Percentiles rank a stretch among this genome's conserved stretches.
Evolutionary conservation across 2,797 vertebrate genomes (phyloP).

Genomic region (Myotis daubentonii): DNA sequence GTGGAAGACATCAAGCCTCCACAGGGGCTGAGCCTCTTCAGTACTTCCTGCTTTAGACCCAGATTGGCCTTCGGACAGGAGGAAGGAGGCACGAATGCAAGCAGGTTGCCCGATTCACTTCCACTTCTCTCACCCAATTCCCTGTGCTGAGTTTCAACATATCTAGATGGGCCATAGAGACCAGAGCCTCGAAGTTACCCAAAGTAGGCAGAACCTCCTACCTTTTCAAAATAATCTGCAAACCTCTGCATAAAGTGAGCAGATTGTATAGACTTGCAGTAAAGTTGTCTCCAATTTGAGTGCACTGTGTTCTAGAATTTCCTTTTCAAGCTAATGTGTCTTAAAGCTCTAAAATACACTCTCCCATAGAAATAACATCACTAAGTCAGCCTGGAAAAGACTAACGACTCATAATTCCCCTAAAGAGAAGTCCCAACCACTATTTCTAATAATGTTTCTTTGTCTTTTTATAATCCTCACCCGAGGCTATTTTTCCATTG

Average conservation of each 20-base stretch:
- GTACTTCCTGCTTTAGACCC: not conserved
- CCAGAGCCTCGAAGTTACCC: not conserved
- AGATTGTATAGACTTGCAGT: not conserved
- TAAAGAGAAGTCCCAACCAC: slow-evolving; percentile 4
- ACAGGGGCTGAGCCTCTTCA: not conserved
- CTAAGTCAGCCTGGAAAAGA: not conserved
- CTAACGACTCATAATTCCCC: not conserved
- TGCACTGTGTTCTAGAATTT: not conserved
- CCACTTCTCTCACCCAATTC: not conserved
- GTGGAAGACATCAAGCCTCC: not conserved
- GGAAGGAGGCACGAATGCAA: not conserved
- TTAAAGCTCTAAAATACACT: not conserved
- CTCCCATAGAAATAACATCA: not conserved
- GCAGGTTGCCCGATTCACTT: not conserved
- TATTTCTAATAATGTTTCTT: not conserved
- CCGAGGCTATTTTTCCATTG: too few relatives aligned
- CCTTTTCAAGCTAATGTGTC: not conserved
- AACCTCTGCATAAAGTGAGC: not conserved
- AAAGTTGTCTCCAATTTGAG: not conserved
- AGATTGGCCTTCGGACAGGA: not conserved
- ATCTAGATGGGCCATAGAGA: not conserved
- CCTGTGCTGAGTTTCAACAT: not conserved
- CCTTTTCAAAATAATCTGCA: slow-evolving; percentile 29
- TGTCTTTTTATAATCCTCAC: too few relatives aligned
- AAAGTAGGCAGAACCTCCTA: not conserved